Conservation (phyloP, 2,113 vertebrate genomes). For the Serinus canaria region DNA sequence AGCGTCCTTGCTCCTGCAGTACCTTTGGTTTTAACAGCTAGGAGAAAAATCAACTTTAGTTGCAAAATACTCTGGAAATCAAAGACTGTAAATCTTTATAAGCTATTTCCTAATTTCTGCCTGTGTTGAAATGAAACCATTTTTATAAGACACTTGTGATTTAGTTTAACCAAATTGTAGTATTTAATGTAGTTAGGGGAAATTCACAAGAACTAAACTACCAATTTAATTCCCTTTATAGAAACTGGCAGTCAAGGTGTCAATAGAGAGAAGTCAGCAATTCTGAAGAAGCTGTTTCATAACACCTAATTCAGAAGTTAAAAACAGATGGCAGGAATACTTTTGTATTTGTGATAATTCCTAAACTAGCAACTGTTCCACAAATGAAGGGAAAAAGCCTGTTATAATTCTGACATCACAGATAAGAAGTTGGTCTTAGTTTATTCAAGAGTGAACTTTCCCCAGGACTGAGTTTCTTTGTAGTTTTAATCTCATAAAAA, state of each 20-base stretch:
- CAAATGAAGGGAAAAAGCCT: neutral
- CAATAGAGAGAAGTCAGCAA: neutral
- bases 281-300: neutral
- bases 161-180: neutral
- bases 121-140: neutral
- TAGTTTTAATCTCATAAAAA: neutral
- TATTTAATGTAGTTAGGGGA: neutral
- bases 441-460: neutral
- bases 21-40: neutral
- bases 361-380: neutral
- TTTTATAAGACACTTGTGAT: neutral
- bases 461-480: neutral
- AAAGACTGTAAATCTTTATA: neutral
- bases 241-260: neutral
- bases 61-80: neutral
- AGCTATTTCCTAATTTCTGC: neutral
- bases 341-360: neutral
- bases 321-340: neutral
- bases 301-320: neutral
- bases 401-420: neutral
- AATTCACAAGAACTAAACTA: neutral
- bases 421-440: neutral
- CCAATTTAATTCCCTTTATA: neutral
- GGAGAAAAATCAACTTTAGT: neutral
- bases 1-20: neutral